Conservation (phyloP, 2,113 vertebrate genomes). For the Aldabrachelys gigantea region DNA sequence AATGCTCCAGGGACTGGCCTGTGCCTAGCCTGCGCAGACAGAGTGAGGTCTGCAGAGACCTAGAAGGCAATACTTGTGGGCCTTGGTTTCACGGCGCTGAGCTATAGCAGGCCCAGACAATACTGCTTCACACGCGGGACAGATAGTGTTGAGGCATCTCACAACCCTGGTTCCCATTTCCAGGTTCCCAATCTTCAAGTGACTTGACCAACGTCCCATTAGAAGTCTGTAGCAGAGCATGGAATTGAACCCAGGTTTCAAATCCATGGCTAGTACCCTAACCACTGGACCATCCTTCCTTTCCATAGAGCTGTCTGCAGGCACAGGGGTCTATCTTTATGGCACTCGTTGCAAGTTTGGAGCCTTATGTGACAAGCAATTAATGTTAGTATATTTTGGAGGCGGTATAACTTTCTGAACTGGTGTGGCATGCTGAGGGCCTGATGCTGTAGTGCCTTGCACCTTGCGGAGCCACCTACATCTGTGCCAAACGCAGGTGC, state of each 20-base stretch:
- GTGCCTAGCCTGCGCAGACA: no score
- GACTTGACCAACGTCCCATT: not conserved
- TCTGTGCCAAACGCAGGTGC: no score
- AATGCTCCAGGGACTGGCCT: no score
- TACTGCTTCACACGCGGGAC: no score
- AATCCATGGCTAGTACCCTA: not conserved
- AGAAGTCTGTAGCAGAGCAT: not conserved
- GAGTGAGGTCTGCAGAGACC: no score
- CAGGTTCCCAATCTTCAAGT: not conserved
- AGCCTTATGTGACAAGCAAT: no score
- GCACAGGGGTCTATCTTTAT: fast-evolving
- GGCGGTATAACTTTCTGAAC: not conserved
- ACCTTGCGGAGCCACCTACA: not conserved
- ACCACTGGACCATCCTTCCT: not conserved
- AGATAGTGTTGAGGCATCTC: not conserved
- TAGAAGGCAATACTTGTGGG: no score
- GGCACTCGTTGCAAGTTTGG: not conserved
- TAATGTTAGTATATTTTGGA: not conserved
- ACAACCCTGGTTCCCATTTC: no score
- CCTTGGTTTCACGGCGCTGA: no score
- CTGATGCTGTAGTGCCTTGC: not conserved
- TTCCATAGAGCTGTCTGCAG: not conserved
- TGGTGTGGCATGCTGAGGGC: no score
- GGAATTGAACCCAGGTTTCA: not conserved
- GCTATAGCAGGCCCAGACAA: no score